Percentiles rank a stretch among this genome's conserved stretches.
phyloP scores from a whole-genome alignment of 2,797 vertebrate species.

The Sebastes hubbsi region DNA sequence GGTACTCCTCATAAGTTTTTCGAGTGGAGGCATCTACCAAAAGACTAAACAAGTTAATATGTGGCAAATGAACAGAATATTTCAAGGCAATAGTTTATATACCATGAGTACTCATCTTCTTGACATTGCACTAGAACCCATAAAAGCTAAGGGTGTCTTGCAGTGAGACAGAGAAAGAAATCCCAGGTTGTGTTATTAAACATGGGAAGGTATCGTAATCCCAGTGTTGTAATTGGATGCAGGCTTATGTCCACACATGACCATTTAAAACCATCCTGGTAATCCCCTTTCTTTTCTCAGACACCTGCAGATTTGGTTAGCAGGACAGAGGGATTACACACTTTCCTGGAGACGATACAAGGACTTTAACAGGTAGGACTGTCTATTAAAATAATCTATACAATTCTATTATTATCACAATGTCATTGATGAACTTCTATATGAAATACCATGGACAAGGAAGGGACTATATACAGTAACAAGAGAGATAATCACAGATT shows the following conservation, averaged over 20 bases:
- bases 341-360: slow-evolving; percentile 33
- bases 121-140: not conserved
- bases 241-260: slow-evolving; percentile 82
- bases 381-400: not conserved
- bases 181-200: slow-evolving; percentile 20
- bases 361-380: slow-evolving; percentile 49
- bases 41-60: not conserved
- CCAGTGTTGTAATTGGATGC: slow-evolving; percentile 78
- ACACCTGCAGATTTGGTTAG: slow-evolving; percentile 57
- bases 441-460: not conserved
- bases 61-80: not conserved
- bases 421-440: not conserved
- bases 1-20: not conserved
- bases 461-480: not conserved
- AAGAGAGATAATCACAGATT: not conserved
- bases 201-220: slow-evolving; percentile 63
- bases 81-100: not conserved
- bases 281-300: slow-evolving; percentile 80
- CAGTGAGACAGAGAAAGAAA: not conserved
- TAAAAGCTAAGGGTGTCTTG: not conserved
- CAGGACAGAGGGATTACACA: slow-evolving; percentile 54
- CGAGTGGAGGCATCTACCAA: not conserved
- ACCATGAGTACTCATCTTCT: not conserved
- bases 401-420: not conserved
- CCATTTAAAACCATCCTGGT: slow-evolving; percentile 82